Evolutionary conservation across 2,888 invertebrate species (phyloP), one percentile per base, ranked within the genome.

Genomic region (Agapostemon virescens): DNA sequence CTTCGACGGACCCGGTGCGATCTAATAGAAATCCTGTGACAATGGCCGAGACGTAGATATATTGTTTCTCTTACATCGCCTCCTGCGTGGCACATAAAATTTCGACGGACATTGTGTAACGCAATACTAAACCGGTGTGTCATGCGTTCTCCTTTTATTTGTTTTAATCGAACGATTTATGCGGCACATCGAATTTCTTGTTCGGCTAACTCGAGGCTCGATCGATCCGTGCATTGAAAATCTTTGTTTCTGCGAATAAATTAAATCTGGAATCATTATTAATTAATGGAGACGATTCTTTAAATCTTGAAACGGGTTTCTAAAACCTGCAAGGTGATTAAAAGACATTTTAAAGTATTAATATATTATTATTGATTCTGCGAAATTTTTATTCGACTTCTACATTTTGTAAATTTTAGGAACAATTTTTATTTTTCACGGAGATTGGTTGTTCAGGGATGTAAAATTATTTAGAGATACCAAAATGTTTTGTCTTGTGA

Each of bases 11-110:
- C 26, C 15, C 26, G 13, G 1, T 26, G 55, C 17, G 55, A 55
- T 55, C 55, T 26, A 55, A 55, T 55, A 55, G 26, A 26, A 55
- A 55, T 17, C 26, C 55, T 55, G 55, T 26, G 55, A 55, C 55
- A 55, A 55, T 55, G 13, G 26, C 26, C 55, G 55, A 17, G 52
- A 45, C 45, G 20, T 2, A 20, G 49, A 55, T 55, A 55, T 55
- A 55, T 55, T 26, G 55, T 55, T 26, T 55, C 55, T 55, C 55
- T 26, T 17, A 17, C 0, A 26, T 13, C 26, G 55, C 6, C 15
- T 4, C 26, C 26, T 0, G 26, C 15, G 3, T 26, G 1, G 26
- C 55, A 17, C 55, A 17, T 15, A 55, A 55, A 26, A 26, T 26
- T 55, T 15, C 55, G 55, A 17, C n/a, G 55, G 6, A 26, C 15